Conservation (phyloP, 1,140 invertebrate species). For the Contarinia nasturtii region DNA sequence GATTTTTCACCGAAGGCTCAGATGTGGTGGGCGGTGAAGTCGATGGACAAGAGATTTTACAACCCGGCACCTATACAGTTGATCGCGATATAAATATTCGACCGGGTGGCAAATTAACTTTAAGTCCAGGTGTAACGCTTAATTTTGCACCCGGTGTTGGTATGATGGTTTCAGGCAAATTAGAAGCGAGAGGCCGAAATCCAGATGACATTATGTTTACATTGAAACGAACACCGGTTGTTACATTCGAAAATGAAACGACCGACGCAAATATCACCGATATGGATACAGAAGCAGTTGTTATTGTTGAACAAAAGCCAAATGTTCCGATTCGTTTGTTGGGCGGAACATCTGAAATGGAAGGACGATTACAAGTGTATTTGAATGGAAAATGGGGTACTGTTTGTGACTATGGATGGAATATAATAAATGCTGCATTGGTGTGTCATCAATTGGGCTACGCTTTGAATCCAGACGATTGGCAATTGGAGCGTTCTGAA, state of each 20-base stretch:
- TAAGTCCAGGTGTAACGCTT: constrained; percentile 73
- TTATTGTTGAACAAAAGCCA: constrained; percentile 29
- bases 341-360: constrained; percentile 49
- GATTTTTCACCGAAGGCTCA: constrained; percentile 44
- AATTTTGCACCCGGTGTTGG: constrained; percentile 79
- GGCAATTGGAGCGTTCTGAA: constrained; percentile 61
- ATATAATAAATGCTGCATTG: constrained; percentile 71
- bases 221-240: constrained; percentile 47
- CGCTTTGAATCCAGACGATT: constrained; percentile 81
- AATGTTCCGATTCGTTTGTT: constrained; percentile 50
- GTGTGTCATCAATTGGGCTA: constrained; percentile 91
- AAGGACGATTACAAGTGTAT: constrained; percentile 63
- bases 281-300: constrained; percentile 28
- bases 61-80: constrained; percentile 64
- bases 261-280: constrained; percentile 28
- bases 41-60: constrained; percentile 61
- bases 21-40: constrained; percentile 72
- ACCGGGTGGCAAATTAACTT: constrained; percentile 66
- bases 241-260: constrained; percentile 39
- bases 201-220: constrained; percentile 62
- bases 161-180: constrained; percentile 85
- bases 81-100: constrained; percentile 79
- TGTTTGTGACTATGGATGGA: constrained; percentile 94
- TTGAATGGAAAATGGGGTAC: constrained; percentile 84
- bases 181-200: constrained; percentile 60